Conservation (phyloP, 2,113 vertebrate genomes). For the Ovibos moschatus region DNA sequence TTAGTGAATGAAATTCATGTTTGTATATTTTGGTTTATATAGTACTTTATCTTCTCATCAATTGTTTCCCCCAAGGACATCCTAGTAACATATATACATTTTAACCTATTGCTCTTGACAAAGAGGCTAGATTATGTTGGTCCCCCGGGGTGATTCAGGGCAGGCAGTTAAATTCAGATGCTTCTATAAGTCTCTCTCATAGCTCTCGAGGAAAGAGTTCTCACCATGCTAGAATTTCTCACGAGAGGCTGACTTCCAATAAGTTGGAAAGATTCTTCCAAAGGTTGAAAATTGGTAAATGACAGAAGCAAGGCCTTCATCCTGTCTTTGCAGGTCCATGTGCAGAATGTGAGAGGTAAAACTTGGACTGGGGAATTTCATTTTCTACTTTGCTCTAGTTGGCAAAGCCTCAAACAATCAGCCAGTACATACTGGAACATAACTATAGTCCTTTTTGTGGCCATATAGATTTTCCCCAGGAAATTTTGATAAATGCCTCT, state of each 20-base stretch:
- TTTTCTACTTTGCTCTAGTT: slow-evolving; percentile 69
- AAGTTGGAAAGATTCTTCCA: neutral
- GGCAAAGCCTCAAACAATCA: slow-evolving; percentile 93
- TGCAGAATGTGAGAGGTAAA: neutral
- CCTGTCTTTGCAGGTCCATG: neutral
- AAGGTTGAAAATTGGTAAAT: neutral
- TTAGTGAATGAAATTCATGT: neutral
- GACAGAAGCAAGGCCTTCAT: neutral
- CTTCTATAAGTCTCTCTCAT: neutral
- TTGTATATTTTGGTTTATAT: neutral
- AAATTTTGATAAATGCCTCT: neutral
- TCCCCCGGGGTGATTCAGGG: neutral
- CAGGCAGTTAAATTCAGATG: neutral
- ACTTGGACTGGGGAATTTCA: neutral
- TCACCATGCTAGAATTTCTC: neutral
- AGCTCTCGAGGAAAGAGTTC: neutral
- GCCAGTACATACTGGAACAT: slow-evolving; percentile 84
- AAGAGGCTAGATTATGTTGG: neutral
- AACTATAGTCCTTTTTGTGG: slow-evolving; percentile 94
- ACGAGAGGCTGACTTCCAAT: neutral
- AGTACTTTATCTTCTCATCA: neutral
- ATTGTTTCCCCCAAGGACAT: neutral
- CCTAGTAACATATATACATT: neutral
- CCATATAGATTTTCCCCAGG: slow-evolving; percentile 88
- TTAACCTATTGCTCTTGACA: neutral